Evolutionary conservation across 2,113 vertebrate species (phyloP).

Genomic region (Leptosomus discolor): DNA sequence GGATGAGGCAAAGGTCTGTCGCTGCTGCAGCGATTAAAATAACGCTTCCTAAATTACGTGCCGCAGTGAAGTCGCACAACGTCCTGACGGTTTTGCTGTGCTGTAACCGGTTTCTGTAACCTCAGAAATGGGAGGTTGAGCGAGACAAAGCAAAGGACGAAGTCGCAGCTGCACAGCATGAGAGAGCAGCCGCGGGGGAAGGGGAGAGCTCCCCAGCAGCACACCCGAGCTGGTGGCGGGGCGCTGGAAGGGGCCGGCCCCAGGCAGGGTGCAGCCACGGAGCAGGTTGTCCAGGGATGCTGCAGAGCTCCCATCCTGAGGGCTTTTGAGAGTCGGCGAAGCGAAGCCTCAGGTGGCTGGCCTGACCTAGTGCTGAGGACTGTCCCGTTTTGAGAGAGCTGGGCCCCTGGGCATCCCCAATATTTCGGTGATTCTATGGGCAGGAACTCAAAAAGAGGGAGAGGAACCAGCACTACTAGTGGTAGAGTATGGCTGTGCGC

Average conservation of each 20-base stretch:
- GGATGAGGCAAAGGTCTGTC: background rate
- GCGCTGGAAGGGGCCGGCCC: background rate
- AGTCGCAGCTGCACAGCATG: background rate
- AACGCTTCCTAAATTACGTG: no score
- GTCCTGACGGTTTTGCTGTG: background rate
- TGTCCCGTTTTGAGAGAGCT: accelerated
- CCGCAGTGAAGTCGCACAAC: background rate
- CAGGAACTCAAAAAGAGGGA: background rate
- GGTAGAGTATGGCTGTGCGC: background rate
- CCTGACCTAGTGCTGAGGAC: no score
- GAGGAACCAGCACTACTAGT: background rate
- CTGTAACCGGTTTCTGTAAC: background rate
- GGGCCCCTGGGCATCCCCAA: background rate
- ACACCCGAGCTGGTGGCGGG: no score
- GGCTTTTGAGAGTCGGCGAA: background rate
- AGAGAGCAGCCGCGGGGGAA: no score
- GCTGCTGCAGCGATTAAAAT: background rate
- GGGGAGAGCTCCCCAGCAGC: background rate
- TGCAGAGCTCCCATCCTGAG: background rate
- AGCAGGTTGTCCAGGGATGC: background rate
- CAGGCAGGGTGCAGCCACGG: background rate
- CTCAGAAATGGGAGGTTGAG: background rate
- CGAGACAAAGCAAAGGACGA: background rate
- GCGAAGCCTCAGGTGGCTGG: background rate
- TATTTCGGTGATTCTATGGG: accelerated